Conservation (phyloP, 1,140 invertebrate species). For the Antheraea mylitta region DNA sequence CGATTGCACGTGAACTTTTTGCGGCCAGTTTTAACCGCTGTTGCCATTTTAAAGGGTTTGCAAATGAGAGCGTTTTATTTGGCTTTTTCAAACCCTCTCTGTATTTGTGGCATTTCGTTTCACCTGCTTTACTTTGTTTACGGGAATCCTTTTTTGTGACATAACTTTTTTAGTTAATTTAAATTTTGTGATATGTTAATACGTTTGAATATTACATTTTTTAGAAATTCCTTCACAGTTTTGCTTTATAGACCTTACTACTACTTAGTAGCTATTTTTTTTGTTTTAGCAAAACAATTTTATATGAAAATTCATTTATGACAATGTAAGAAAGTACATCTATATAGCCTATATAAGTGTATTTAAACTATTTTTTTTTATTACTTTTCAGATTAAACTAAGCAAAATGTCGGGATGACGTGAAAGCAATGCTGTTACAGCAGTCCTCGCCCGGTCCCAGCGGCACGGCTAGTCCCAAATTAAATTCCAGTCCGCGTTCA, state of each 20-base stretch:
- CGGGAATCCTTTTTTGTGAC: not conserved
- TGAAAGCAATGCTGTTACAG: slow-evolving; percentile 72
- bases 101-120: slow-evolving; percentile 6
- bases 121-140: slow-evolving; percentile 10
- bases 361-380: no score
- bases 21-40: slow-evolving; percentile 64
- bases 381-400: slow-evolving; percentile 49
- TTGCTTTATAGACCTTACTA: no score
- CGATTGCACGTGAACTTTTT: slow-evolving; percentile 54
- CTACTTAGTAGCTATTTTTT: no score
- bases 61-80: slow-evolving; percentile 33
- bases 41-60: slow-evolving; percentile 50
- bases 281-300: no score
- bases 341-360: no score
- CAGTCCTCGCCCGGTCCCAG: slow-evolving; percentile 70
- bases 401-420: slow-evolving; percentile 61
- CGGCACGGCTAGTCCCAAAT: slow-evolving; percentile 67
- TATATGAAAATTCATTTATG: no score
- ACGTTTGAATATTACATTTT: not conserved
- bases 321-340: no score
- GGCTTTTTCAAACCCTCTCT: slow-evolving; percentile 2
- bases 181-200: not conserved
- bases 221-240: no score
- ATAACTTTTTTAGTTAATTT: not conserved
- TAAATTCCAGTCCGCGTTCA: slow-evolving; percentile 43